These are phyloP conservation scores for Corticium candelabrum DNA, from an alignment of 37 sponge, comb jelly and placozoan genomes.

Conservation along the genomic window DNA sequence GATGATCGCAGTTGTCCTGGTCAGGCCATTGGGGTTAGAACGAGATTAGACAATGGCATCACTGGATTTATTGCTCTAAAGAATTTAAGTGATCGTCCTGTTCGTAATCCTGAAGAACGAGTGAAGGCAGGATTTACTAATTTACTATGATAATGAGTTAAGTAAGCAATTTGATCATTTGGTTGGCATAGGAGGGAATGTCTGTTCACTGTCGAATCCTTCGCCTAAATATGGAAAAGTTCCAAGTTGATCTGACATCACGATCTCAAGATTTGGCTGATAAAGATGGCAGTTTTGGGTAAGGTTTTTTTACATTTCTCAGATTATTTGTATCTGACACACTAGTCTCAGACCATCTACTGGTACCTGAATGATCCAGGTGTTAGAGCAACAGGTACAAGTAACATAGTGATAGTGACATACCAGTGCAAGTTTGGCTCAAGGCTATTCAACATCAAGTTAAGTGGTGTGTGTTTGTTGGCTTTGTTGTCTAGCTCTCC, in stretches of 20 bases:
- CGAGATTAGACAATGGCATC: slow-evolving; percentile 82
- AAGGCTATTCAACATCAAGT: no score
- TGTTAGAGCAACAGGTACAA: no score
- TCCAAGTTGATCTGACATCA: slow-evolving; percentile 87
- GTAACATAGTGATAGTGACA: no score
- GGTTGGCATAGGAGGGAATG: slow-evolving; percentile 58
- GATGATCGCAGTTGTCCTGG: slow-evolving; percentile 95
- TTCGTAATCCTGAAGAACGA: slow-evolving; percentile 72
- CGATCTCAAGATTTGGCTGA: slow-evolving; percentile 77
- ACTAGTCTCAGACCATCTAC: no score
- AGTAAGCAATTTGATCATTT: not conserved
- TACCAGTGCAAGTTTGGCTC: no score
- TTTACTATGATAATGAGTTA: not conserved
- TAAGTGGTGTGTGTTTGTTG: no score
- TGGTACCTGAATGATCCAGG: no score
- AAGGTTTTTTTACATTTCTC: not conserved
- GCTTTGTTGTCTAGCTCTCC: slow-evolving; percentile 25
- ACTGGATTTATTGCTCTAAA: slow-evolving; percentile 80
- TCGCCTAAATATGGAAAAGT: slow-evolving; percentile 78
- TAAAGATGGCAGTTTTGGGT: slow-evolving; percentile 61
- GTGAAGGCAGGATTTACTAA: slow-evolving; percentile 41
- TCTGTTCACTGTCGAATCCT: slow-evolving; percentile 76
- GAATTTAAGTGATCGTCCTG: slow-evolving; percentile 80
- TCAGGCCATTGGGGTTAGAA: slow-evolving; percentile 72
- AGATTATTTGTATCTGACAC: no score